Base-by-base conservation (phyloP, 2,888 invertebrate species). In the Phengaris arion region DNA sequence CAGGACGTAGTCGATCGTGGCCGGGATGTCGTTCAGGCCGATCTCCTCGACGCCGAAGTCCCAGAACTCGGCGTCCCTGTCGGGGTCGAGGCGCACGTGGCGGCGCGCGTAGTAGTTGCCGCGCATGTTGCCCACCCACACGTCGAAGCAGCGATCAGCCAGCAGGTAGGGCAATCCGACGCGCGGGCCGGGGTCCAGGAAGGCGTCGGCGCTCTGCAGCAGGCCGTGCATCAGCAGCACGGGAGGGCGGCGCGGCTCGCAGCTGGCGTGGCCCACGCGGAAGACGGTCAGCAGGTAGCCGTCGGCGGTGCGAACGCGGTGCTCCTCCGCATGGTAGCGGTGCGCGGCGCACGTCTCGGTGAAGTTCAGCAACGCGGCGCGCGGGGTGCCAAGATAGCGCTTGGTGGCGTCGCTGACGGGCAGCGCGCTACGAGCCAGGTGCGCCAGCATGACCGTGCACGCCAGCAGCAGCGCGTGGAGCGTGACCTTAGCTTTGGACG, bases 21-120 rank as follows among this genome's bases (percentile, higher is more conserved):
- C 96, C 1, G 98, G 97, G 1, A 98, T 81, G 85, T 98, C 98
- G 81, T 94, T 95, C 45, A 89, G 84, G 0, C 96, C 97, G 83
- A 97, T 96, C 83, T 97, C 96, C 82, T 98, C 96, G 91, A 95
- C 96, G 9, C 82, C 76, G 74, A 85, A 81, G 64, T 83, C 81
- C 94, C 94, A 95, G 79, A 94, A 96, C 74, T 86, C 84, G 15
- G 79, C 74, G 74, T 92, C 89, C 76, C 70, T 81, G 7, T 76
- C 83, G 15, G 91, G 81, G 78, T 88, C 75, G 81, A 91, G 80
- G 0, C 82, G 84, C 75, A 88, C 81, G 79, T 96, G 96, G 15
- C 86, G 87, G 73, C 92, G 89, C 7, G 94, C 93, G 83, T 95
- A 96, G 77, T 87, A 83, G 72, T 86, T 89, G 0, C 89, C 89